Evolutionary conservation across 2,888 invertebrate genomes (phyloP), one percentile per base, ranked within the genome.

Genomic region (Elgonia sp.): DNA sequence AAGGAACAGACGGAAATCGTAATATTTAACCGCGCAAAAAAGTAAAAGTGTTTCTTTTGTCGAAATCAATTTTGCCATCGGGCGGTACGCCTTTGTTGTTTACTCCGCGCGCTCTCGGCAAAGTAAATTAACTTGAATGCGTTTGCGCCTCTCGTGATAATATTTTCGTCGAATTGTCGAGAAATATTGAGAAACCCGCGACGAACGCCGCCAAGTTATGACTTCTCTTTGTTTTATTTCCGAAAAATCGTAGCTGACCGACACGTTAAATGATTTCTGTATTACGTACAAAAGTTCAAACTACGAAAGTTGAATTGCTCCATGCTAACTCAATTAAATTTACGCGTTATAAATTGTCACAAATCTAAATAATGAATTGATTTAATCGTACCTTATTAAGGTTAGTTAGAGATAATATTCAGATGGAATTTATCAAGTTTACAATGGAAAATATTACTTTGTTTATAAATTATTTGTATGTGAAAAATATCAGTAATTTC

Each of bases 221-320:
- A 87, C 83, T 87, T 70, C 42, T 80, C 83, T 89, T 88, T 89
- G 87, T 89, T 86, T 79, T 84, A 79, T 75, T 73, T 73, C 73
- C 73, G 39, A 67, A 29, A 53, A 77, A 37, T 67, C 75, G 50
- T 20, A 5, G 67, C 63, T 69, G 57, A 62, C 76, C 83, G 55
- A 72, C 55, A 75, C 63, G 53, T 72, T 81, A 72, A 81, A 72
- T 55, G 81, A 50, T 70, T 60, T 62, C 53, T 70, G 50, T n/a
- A 79, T 79, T 69, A 69, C 40, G 65, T 39, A 2, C 39, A 46
- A 53, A 63, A 18, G 2, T 73, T 40, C 21, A 21, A 42, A 42
- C 40, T 73, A 55, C 20, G 39, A 37, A 21, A 18, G 18, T 29
- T 29, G 29, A 29, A 29, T 29, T 29, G 29, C 12, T 50, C n/a